Evolutionary conservation across 2,888 invertebrate genomes (phyloP).

Genomic region (Diabrotica balteata): DNA sequence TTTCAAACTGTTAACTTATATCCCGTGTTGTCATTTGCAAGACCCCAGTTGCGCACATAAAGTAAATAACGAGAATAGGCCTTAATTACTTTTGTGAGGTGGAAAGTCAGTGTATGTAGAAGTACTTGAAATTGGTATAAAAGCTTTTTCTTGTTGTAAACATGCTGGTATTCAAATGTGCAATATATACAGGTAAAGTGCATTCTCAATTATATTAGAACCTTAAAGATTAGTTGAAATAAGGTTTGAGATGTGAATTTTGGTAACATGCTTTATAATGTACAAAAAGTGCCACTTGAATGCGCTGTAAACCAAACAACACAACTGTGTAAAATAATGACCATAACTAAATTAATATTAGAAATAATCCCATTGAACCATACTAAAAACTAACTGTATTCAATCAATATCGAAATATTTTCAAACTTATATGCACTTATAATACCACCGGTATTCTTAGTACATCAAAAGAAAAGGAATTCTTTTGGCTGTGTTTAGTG

Average conservation of each 20-base stretch:
- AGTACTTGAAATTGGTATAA: constrained; percentile 23
- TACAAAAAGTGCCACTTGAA: too few relatives aligned
- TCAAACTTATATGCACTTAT: too few relatives aligned
- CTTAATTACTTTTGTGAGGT: constrained; percentile 52
- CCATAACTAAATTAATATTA: too few relatives aligned
- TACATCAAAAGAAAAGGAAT: too few relatives aligned
- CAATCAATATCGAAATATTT: too few relatives aligned
- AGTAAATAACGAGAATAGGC: constrained; percentile 54
- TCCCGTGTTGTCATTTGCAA: constrained; percentile 27
- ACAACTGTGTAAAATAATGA: too few relatives aligned
- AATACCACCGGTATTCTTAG: too few relatives aligned
- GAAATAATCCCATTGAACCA: too few relatives aligned
- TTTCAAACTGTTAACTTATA: constrained; percentile 14
- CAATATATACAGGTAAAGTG: constrained; percentile 29
- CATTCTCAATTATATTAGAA: constrained; percentile 2
- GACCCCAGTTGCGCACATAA: constrained; percentile 47
- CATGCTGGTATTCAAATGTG: constrained; percentile 29
- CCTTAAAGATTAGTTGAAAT: too few relatives aligned
- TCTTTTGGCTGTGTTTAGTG: too few relatives aligned
- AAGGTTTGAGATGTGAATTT: neutral
- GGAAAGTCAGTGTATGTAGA: constrained; percentile 35
- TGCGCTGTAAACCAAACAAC: too few relatives aligned
- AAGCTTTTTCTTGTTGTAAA: constrained; percentile 14
- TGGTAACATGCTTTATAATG: neutral
- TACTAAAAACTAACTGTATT: too few relatives aligned